phyloP scores from a whole-genome alignment of 2,113 vertebrate species.

The Mormoops blainvillei region DNA sequence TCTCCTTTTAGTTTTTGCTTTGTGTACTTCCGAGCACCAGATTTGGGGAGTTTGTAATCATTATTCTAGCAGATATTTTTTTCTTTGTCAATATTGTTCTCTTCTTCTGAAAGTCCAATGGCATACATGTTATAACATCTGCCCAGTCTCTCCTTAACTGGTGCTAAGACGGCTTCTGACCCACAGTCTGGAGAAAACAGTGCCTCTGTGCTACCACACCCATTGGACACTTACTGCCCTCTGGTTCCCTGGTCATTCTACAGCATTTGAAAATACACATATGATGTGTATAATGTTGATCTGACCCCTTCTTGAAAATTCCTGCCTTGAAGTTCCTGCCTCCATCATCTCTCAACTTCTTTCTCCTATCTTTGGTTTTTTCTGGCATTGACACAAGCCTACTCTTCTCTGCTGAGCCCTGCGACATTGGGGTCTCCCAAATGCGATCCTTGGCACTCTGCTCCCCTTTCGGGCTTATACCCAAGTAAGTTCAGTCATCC shows the following conservation, averaged over 20 bases:
- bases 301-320: not conserved
- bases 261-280: not conserved
- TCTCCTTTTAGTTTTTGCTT: not conserved
- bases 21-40: not conserved
- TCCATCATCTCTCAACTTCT: not conserved
- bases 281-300: fast-evolving
- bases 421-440: not conserved
- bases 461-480: not conserved
- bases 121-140: not conserved
- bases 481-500: not conserved
- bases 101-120: not conserved
- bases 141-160: not conserved
- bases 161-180: not conserved
- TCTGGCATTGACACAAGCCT: not conserved
- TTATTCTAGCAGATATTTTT: not conserved
- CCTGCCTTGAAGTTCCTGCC: not conserved
- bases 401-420: not conserved
- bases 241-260: not conserved
- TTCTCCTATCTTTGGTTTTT: not conserved
- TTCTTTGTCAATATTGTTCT: not conserved
- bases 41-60: not conserved
- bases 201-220: not conserved
- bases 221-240: no score
- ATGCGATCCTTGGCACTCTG: not conserved
- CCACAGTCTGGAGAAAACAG: not conserved